A percentile compares a stretch with the other conserved stretches of the same genome.
Evolutionary conservation across 2,797 vertebrate species (phyloP).

Genomic region (Pangasius djambal): DNA sequence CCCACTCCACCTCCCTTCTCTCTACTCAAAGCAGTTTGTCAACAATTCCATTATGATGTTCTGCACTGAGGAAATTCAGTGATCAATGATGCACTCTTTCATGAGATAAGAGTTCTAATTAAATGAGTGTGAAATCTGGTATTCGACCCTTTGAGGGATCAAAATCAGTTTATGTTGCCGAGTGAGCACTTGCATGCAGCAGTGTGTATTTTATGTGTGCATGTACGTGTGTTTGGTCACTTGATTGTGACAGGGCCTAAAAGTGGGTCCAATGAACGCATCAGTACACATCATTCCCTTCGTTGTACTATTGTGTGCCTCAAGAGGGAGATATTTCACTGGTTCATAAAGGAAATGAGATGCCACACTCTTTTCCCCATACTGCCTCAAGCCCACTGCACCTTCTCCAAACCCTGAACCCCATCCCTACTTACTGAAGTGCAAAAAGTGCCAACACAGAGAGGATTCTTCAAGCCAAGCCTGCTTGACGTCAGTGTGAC

Average conservation of each 20-base stretch:
- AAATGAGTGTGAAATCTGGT: slow-evolving; percentile 20
- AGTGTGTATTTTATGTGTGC: slow-evolving; percentile 23
- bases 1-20: not conserved
- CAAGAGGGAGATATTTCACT: slow-evolving; percentile 44
- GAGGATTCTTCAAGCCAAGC: slow-evolving; percentile 49
- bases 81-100: not conserved
- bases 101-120: not conserved
- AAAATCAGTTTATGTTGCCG: slow-evolving; percentile 22
- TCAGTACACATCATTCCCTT: slow-evolving; percentile 32
- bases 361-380: not conserved
- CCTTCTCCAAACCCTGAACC: not conserved
- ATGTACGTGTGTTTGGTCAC: slow-evolving; percentile 17
- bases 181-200: slow-evolving; percentile 31
- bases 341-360: slow-evolving; percentile 43
- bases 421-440: slow-evolving; percentile 61
- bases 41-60: not conserved
- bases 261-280: slow-evolving; percentile 6
- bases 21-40: not conserved
- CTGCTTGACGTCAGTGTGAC: slow-evolving; percentile 34
- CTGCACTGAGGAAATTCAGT: not conserved
- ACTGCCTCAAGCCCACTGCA: not conserved
- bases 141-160: slow-evolving; percentile 35
- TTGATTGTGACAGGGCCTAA: not conserved
- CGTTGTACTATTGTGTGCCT: not conserved
- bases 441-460: slow-evolving; percentile 77